phyloP scores from a whole-genome alignment of 2,797 vertebrate species.

The Ptychadena robeensis region DNA sequence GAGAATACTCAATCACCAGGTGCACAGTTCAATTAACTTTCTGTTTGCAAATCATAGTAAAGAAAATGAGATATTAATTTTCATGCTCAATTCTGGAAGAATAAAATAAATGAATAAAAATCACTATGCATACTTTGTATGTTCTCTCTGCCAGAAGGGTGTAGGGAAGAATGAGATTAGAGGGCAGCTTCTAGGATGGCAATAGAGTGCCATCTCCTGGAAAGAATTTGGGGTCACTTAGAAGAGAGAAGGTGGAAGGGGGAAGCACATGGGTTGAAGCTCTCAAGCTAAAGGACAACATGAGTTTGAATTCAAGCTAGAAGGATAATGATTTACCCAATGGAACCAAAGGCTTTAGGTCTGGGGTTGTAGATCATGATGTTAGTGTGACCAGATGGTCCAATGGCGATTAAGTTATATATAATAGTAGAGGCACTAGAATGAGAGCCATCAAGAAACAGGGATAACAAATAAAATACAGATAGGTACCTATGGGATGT shows the following conservation, averaged over 20 bases:
- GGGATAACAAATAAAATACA: neutral
- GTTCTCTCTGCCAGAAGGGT: neutral
- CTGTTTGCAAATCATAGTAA: slow-evolving; percentile 50
- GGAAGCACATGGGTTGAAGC: neutral
- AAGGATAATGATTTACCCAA: neutral
- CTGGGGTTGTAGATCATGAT: too few relatives aligned
- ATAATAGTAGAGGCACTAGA: too few relatives aligned
- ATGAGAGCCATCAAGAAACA: neutral
- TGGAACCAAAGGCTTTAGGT: neutral
- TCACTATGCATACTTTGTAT: slow-evolving; percentile 5
- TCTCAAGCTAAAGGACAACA: neutral
- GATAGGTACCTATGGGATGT: neutral
- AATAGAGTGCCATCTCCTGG: neutral
- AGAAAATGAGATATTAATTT: slow-evolving; percentile 54
- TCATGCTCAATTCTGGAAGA: slow-evolving; percentile 36
- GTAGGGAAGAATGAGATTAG: neutral
- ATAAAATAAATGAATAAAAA: slow-evolving; percentile 40
- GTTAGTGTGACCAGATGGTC: too few relatives aligned
- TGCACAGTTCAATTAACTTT: slow-evolving; percentile 53
- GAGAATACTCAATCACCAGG: slow-evolving; percentile 39
- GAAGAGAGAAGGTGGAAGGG: neutral
- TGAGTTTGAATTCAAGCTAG: neutral
- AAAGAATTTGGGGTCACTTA: neutral
- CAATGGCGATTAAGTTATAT: too few relatives aligned
- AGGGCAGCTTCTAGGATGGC: neutral